Evolutionary conservation across 2,113 vertebrate species (phyloP).

Genomic region (Polyodon spathula): DNA sequence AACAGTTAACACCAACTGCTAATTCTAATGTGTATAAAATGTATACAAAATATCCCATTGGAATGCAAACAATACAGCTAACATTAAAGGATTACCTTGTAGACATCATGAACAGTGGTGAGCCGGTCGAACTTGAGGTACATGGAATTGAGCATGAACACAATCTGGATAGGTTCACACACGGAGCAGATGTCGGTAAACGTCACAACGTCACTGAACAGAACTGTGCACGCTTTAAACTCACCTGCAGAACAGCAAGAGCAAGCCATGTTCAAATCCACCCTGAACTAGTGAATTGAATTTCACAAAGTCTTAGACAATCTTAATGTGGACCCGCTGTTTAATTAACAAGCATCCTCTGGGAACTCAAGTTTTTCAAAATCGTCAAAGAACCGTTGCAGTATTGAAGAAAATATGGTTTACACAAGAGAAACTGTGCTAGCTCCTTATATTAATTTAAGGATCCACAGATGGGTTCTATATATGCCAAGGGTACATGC

Average conservation of each 20-base stretch:
- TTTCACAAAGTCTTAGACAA: background rate
- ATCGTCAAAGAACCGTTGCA: too few species aligned
- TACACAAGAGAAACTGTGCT: too few species aligned
- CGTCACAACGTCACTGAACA: constrained; percentile 66
- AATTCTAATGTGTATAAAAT: background rate
- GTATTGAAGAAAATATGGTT: too few species aligned
- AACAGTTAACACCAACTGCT: background rate
- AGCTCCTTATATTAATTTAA: too few species aligned
- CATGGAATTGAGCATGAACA: constrained; percentile 65
- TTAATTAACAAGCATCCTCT: too few species aligned
- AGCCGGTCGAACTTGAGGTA: constrained; percentile 62
- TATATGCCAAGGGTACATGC: too few species aligned
- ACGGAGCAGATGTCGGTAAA: constrained; percentile 64
- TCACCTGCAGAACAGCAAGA: constrained; percentile 31
- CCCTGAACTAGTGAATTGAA: background rate
- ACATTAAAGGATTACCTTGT: constrained; percentile 47
- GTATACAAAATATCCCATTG: background rate
- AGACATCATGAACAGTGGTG: constrained; percentile 62
- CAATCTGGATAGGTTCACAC: constrained; percentile 66
- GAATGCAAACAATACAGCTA: too few species aligned
- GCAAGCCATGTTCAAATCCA: background rate
- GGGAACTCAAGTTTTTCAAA: too few species aligned
- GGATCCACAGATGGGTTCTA: too few species aligned
- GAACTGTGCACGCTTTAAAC: constrained; percentile 63
- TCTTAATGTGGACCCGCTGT: background rate